phyloP scores from a whole-genome alignment of 2,797 vertebrate species.

The Hirundo rustica region DNA sequence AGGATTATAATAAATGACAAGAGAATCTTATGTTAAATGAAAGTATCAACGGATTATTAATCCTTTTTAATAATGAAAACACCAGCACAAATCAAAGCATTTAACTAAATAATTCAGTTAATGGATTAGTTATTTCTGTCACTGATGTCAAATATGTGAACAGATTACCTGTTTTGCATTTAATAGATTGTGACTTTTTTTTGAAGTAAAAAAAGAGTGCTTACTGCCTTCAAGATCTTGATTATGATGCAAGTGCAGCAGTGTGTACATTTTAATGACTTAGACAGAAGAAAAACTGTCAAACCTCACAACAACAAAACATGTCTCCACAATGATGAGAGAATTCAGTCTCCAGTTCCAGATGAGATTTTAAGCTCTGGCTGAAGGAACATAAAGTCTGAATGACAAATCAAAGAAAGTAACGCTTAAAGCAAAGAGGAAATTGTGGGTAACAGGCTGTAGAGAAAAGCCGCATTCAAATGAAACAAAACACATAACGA shows the following conservation, averaged over 20 bases:
- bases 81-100: neutral
- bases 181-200: neutral
- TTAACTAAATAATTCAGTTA: constrained; percentile 4
- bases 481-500: constrained; percentile 25
- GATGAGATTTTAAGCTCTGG: constrained; percentile 7
- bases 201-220: neutral
- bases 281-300: neutral
- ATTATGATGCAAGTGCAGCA: neutral
- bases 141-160: neutral
- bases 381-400: neutral
- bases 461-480: constrained; percentile 3
- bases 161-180: constrained; percentile 6
- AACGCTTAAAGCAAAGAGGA: constrained; percentile 19
- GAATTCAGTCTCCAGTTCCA: neutral
- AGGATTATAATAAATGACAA: constrained; percentile 11
- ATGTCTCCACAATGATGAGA: neutral
- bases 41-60: neutral
- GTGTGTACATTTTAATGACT: neutral
- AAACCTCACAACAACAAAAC: constrained; percentile 5
- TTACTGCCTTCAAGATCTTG: neutral
- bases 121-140: constrained; percentile 8
- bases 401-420: constrained; percentile 53
- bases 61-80: constrained; percentile 24
- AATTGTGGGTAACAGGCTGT: neutral
- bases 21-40: neutral